phyloP scores from a whole-genome alignment of 2,888 invertebrate genomes.

The Drosophila kuntzei region DNA sequence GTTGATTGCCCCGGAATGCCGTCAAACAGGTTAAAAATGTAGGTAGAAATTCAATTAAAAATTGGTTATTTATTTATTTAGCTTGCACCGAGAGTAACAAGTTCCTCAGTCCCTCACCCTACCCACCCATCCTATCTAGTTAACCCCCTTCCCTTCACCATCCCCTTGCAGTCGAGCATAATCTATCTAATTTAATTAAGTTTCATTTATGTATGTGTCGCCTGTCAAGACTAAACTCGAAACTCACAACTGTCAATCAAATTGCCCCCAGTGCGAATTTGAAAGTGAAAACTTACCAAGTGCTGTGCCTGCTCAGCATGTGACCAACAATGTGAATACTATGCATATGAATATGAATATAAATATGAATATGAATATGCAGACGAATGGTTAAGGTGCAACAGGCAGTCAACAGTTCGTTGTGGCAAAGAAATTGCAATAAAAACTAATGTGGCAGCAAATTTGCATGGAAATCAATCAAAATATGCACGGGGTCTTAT shows the following conservation, averaged over 20 bases:
- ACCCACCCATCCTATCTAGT: conserved; percentile 1
- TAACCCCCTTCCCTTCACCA: neutral
- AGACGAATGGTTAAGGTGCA: conserved; percentile 37
- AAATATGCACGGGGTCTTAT: neutral
- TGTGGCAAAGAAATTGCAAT: conserved; percentile 63
- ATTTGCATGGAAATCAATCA: conserved; percentile 77
- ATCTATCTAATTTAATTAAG: conserved; percentile 74
- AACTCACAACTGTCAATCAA: conserved; percentile 72
- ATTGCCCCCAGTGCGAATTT: conserved; percentile 59
- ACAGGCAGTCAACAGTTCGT: conserved; percentile 41
- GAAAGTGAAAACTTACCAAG: conserved; percentile 71
- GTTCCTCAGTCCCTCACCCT: conserved; percentile 15
- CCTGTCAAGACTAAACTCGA: conserved; percentile 61
- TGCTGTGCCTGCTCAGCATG: conserved; percentile 26
- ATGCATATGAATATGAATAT: conserved; percentile 33
- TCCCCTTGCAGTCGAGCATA: conserved; percentile 34
- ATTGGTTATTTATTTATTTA: conserved; percentile 84
- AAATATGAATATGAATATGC: conserved; percentile 14
- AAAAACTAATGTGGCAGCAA: conserved; percentile 63
- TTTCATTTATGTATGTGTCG: conserved; percentile 71
- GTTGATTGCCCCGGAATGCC: conserved; percentile 83
- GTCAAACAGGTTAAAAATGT: conserved; percentile 84
- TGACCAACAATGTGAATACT: conserved; percentile 22
- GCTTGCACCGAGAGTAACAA: conserved; percentile 70
- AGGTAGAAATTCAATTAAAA: conserved; percentile 84